Evolutionary conservation across 2,797 vertebrate genomes (phyloP).

Genomic region (Sebastes cheni): DNA sequence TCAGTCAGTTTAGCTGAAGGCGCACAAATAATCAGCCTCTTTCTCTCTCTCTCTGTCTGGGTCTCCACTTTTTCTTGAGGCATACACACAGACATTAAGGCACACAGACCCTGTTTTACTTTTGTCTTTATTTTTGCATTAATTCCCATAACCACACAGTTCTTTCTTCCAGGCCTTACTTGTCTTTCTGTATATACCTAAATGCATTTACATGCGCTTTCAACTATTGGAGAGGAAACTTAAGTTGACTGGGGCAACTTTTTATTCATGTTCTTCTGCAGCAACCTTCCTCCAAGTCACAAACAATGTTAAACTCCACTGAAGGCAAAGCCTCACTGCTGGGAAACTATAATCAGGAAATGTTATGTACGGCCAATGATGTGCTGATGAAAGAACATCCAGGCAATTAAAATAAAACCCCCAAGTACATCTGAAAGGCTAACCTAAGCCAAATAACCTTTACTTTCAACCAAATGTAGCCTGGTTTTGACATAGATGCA

Average conservation of each 20-base stretch:
- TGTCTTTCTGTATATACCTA: not conserved
- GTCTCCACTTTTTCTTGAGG: not conserved
- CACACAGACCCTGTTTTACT: not conserved
- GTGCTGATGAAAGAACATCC: not conserved
- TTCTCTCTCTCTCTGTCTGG: not conserved
- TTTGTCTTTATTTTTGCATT: not conserved
- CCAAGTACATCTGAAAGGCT: not conserved
- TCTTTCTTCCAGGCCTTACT: not conserved
- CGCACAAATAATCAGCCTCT: not conserved
- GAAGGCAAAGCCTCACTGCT: not conserved
- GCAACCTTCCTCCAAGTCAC: constrained; percentile 4
- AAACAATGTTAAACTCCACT: not conserved
- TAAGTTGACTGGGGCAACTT: not conserved
- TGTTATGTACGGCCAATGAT: not conserved
- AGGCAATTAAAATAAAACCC: not conserved
- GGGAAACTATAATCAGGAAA: not conserved
- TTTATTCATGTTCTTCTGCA: not conserved
- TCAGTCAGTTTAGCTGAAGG: not conserved
- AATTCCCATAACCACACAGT: too few relatives aligned
- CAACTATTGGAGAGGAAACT: not conserved
- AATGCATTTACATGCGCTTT: not conserved
- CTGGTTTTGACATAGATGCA: too few relatives aligned
- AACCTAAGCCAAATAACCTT: too few relatives aligned
- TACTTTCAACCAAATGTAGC: too few relatives aligned
- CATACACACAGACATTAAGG: not conserved